Evolutionary conservation across 2,797 vertebrate genomes (phyloP).

Genomic region (Podargus strigoides): DNA sequence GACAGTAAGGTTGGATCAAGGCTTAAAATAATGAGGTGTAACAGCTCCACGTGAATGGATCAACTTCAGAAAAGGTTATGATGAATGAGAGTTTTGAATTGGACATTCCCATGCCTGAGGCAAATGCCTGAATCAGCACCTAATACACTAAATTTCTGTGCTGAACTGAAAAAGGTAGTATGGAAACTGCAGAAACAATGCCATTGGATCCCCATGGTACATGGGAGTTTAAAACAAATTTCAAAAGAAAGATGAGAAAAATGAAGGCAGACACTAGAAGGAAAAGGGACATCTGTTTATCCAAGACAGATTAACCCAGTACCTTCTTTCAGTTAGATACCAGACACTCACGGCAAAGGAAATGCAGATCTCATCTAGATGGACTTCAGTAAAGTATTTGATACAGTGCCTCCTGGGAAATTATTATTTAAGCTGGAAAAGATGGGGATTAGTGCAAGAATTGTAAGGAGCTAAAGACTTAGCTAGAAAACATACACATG

Average conservation of each 20-base stretch:
- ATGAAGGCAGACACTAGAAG: not conserved
- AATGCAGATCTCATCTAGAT: not conserved
- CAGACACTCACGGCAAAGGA: not conserved
- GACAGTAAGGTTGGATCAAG: not conserved
- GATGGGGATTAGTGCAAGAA: not conserved
- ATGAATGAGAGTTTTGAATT: not conserved
- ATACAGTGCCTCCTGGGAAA: not conserved
- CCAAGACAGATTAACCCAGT: not conserved
- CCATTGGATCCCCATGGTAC: fast-evolving
- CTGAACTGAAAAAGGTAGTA: not conserved
- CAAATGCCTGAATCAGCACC: not conserved
- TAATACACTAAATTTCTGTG: not conserved
- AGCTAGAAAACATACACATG: not conserved
- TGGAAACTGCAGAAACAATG: not conserved
- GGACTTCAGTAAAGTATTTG: not conserved
- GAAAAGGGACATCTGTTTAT: not conserved
- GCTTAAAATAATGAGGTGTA: not conserved
- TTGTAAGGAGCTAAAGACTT: not conserved
- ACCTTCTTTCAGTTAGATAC: not conserved
- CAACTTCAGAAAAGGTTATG: not conserved
- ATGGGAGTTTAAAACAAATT: not conserved
- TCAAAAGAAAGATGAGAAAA: not conserved
- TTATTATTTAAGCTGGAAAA: not conserved
- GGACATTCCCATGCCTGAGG: not conserved
- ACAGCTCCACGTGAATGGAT: not conserved